Conservation (phyloP, 2,113 vertebrate genomes). For the Heptranchias perlo region DNA sequence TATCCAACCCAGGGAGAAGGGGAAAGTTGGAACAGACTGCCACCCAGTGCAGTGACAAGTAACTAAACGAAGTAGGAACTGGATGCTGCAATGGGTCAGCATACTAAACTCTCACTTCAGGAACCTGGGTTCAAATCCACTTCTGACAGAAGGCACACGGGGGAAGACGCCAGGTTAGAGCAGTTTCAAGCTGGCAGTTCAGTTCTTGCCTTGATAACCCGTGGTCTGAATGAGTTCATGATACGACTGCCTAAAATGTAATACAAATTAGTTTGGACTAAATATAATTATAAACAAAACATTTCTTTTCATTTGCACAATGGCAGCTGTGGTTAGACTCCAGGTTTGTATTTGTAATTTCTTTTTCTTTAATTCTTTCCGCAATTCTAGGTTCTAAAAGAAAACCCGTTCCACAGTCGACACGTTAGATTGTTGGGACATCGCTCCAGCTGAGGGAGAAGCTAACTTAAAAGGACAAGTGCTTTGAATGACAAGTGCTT, state of each 20-base stretch:
- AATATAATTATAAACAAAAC: not conserved
- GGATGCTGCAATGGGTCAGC: not conserved
- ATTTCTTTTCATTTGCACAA: not conserved
- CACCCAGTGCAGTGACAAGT: not conserved
- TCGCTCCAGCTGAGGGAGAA: too few relatives aligned
- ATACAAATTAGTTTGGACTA: not conserved
- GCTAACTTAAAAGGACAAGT: too few relatives aligned
- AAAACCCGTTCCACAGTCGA: too few relatives aligned
- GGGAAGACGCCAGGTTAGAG: not conserved
- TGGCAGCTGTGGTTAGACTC: too few relatives aligned
- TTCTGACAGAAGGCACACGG: not conserved
- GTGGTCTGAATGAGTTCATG: not conserved
- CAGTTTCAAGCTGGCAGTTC: not conserved
- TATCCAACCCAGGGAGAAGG: not conserved
- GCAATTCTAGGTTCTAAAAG: too few relatives aligned
- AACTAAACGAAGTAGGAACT: not conserved
- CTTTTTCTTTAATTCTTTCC: too few relatives aligned
- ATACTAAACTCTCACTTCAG: not conserved
- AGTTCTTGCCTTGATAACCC: not conserved
- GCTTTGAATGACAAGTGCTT: too few relatives aligned
- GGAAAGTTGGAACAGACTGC: not conserved
- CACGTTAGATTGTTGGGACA: too few relatives aligned
- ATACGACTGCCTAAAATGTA: too few relatives aligned
- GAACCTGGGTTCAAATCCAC: not conserved
- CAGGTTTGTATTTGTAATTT: too few relatives aligned